Evolutionary conservation across 2,113 vertebrate genomes (phyloP), one percentile per base, ranked within the genome.

Genomic region (Scomber scombrus): DNA sequence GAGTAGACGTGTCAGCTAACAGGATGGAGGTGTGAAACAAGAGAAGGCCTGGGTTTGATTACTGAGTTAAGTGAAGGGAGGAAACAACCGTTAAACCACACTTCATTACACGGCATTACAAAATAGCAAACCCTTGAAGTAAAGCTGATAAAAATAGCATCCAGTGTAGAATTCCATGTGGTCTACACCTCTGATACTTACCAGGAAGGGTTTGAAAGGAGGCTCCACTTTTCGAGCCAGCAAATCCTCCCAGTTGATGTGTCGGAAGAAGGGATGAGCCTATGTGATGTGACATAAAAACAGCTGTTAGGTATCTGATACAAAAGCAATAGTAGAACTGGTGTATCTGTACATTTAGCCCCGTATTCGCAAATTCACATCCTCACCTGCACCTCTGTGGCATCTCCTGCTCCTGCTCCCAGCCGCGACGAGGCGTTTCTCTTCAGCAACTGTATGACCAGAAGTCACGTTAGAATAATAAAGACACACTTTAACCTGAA

Each of bases 231-330:
- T 99, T 69, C 98, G 96, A 58, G 96, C 97, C 67, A 99, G 93
- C 78, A 99, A 93, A 85, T 99, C 98, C 75, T 99, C 98, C 98
- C 98, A 99, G 94, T 97, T 98, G 93, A 98, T 98, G 84, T 97
- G 97, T 94, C 97, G 96, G 92, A 99, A 99, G 94, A 99, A 99
- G 0, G 95, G 95, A 91, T 99, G 97, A 92, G 96, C 95, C 98
- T 99, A 40, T 40, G 11, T 54, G 18, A 29, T 43, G 45, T 11
- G 18, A 63, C 49, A 57, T 21, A 54, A 19, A 23, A 29, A 57
- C 34, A 40, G 34, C 34, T 40, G 9, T 40, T 9, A 9, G 34
- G 34, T 40, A 40, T 40, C 34, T 2, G 34, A 40, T 40, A 40
- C 8, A 40, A 40, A 40, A 40, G 8, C 34, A 40, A 6, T 40